Evolutionary conservation across 2,797 vertebrate species (phyloP).

Genomic region (Diplodus puntazzo): DNA sequence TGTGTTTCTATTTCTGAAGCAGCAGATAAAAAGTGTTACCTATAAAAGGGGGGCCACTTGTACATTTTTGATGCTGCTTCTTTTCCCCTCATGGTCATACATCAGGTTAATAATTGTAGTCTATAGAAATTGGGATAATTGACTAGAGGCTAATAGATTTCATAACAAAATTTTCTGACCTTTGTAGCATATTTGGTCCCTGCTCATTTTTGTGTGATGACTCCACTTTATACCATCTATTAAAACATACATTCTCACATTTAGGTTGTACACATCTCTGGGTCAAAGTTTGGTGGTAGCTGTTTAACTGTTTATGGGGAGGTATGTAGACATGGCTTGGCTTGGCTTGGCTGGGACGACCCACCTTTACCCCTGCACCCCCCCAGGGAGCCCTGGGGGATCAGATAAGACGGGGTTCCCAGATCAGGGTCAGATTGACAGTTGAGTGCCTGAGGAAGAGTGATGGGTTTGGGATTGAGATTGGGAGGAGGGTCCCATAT

Average conservation of each 20-base stretch:
- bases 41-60: neutral
- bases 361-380: conserved; percentile 52
- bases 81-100: neutral
- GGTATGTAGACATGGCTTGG: conserved; percentile 70
- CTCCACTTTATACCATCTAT: neutral
- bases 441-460: conserved; percentile 83
- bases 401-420: conserved; percentile 86
- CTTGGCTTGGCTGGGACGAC: conserved; percentile 80
- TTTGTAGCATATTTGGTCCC: neutral
- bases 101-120: neutral
- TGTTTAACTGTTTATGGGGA: conserved; percentile 35
- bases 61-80: neutral
- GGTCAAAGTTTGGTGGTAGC: conserved; percentile 44
- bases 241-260: conserved; percentile 28
- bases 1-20: neutral
- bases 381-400: conserved; percentile 79
- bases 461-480: conserved; percentile 84
- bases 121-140: neutral
- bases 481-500: conserved; percentile 67
- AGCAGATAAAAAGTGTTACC: neutral
- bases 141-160: neutral
- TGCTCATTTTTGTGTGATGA: neutral
- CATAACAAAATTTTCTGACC: neutral
- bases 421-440: conserved; percentile 85
- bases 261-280: conserved; percentile 19